Conservation (phyloP, 2,113 vertebrate species). For the Brachyhypopomus gauderio region DNA sequence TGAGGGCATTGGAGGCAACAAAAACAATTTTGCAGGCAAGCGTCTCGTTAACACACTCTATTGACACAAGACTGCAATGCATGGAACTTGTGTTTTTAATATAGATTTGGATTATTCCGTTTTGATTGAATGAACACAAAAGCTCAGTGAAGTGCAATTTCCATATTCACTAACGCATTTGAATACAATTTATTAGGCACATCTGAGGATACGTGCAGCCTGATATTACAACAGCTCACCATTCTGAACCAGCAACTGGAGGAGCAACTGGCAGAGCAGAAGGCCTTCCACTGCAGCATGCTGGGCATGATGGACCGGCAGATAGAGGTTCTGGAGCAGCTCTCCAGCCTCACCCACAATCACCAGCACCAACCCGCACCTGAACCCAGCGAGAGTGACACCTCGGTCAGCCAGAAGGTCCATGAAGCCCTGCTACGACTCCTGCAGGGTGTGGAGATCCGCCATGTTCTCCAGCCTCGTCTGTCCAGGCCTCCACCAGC, state of each 20-base stretch:
- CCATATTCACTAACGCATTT: not conserved
- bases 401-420: conserved; percentile 46
- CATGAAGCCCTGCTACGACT: conserved; percentile 51
- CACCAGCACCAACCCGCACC: conserved; percentile 14
- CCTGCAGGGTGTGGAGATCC: conserved; percentile 39
- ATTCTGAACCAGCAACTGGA: conserved; percentile 60
- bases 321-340: conserved; percentile 61
- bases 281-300: conserved; percentile 64
- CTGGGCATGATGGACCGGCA: conserved; percentile 62
- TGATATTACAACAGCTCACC: conserved; percentile 60
- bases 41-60: not conserved
- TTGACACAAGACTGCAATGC: not conserved
- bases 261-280: conserved; percentile 59
- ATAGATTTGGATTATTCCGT: not conserved
- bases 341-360: conserved; percentile 52
- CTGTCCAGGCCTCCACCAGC: conserved; percentile 32
- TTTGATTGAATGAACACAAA: not conserved
- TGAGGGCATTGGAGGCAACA: conserved; percentile 42
- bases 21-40: conserved; percentile 45
- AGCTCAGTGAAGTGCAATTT: not conserved
- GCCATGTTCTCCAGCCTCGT: conserved; percentile 35
- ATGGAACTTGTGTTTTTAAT: not conserved
- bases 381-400: conserved; percentile 5
- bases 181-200: conserved; percentile 40
- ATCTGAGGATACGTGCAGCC: conserved; percentile 55